Evolutionary conservation across 2,888 invertebrate genomes (phyloP).

Genomic region (Cephalotes varians): DNA sequence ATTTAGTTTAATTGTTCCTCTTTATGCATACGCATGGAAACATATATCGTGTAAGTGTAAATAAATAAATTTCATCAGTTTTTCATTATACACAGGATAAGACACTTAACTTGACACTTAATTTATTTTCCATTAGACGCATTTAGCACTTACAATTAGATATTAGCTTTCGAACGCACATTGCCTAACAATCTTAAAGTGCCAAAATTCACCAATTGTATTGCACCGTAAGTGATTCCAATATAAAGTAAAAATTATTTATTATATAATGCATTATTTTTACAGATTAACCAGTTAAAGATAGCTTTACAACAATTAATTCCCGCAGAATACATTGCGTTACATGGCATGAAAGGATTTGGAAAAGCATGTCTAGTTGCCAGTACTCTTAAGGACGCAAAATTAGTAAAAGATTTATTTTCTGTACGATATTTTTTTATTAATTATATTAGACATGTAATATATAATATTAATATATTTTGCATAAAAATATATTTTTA

Average conservation of each 20-base stretch:
- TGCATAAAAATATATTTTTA: slow-evolving; percentile 14
- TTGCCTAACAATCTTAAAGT: neutral
- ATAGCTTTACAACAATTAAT: slow-evolving; percentile 85
- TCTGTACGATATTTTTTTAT: slow-evolving; percentile 80
- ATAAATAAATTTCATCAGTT: slow-evolving; percentile 16
- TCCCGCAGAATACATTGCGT: slow-evolving; percentile 88
- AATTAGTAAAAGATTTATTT: slow-evolving; percentile 87
- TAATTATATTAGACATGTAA: neutral
- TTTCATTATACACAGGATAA: neutral
- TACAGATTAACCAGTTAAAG: slow-evolving; percentile 87
- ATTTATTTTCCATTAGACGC: neutral
- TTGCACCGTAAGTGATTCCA: neutral
- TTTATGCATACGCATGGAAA: slow-evolving; percentile 65
- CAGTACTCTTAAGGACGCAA: slow-evolving; percentile 87
- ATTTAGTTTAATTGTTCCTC: slow-evolving; percentile 53
- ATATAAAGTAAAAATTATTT: neutral
- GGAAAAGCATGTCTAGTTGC: slow-evolving; percentile 91
- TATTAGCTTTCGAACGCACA: neutral
- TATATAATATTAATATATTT: neutral
- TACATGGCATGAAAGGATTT: slow-evolving; percentile 92
- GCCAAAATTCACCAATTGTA: neutral
- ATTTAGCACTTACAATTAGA: neutral
- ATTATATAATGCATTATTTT: slow-evolving; percentile 5
- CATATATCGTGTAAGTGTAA: slow-evolving; percentile 64
- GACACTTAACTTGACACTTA: no score